phyloP scores from a whole-genome alignment of 2,797 vertebrate species.

The Phaenicophaeus curvirostris region DNA sequence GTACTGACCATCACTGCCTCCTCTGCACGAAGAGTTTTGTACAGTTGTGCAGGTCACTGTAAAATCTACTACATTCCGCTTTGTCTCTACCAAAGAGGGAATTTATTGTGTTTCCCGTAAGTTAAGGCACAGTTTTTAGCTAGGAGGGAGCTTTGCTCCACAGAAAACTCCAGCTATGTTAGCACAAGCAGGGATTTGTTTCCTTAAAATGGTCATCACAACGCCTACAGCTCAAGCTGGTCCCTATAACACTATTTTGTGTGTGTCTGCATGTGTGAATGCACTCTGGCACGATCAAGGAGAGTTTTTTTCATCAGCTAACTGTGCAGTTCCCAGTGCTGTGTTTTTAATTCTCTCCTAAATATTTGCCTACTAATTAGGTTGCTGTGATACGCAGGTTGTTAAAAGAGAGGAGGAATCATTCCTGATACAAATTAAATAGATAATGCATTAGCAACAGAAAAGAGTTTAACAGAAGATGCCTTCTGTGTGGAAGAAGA shows the following conservation, averaged over 20 bases:
- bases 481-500: not conserved
- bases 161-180: not conserved
- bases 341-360: not conserved
- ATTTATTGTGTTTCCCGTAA: not conserved
- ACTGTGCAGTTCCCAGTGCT: not conserved
- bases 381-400: constrained; percentile 13
- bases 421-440: not conserved
- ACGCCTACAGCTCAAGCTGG: not conserved
- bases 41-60: not conserved
- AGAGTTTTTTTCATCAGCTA: not conserved
- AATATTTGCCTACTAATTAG: constrained; percentile 7
- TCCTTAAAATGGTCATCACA: not conserved
- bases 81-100: not conserved
- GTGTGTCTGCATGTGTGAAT: not conserved
- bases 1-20: not conserved
- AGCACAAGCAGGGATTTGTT: not conserved
- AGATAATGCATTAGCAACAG: not conserved
- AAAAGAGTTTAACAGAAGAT: not conserved
- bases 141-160: not conserved
- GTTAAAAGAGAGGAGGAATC: not conserved
- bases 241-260: not conserved
- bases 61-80: not conserved
- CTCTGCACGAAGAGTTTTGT: not conserved
- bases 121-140: not conserved
- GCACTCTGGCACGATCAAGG: not conserved